Evolutionary conservation across 2,888 invertebrate genomes (phyloP), one percentile per base, ranked within the genome.

Genomic region (Lepidocyrtinus sp.): DNA sequence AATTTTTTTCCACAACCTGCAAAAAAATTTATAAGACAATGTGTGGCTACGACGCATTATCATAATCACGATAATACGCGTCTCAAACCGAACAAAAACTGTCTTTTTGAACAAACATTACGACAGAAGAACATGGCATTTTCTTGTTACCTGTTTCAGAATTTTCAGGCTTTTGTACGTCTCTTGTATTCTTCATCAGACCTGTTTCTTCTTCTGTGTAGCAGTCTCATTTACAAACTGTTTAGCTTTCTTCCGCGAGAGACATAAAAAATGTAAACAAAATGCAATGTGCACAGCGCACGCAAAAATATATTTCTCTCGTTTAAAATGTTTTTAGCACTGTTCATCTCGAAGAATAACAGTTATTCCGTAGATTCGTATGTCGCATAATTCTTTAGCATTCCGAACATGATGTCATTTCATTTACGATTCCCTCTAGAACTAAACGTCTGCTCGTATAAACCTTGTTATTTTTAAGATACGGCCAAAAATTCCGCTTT

Each of bases 71-170:
- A 59, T 59, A 59, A 59, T 59, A 59, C 59, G 59, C 59, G 19
- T 59, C 59, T 59, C 59, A 59, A 59, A 59, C 19, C 7, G 59
- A 59, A 79, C 63, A 68, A 73, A 74, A 72, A 72, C 64, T 79
- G 79, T 79, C 69, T 69, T 59, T 59, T 19, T 72, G 25, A 71
- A 74, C 79, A 74, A 73, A 71, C 75, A 81, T 81, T 81, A 75
- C 71, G 72, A 75, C 80, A 72, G 71, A 63, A 61, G 63, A 72
- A 81, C 81, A 81, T 75, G 75, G 75, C 75, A 70, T 63, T 75
- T 80, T 61, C 75, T 62, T 81, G 81, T 81, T 75, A 26, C 25
- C 36, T 36, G 36, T 59, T 59, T 59, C 15, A 21, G 22, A 59
- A 59, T 21, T 55, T 59, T 59, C 22, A 21, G 59, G 22, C 21